Evolutionary conservation across 2,888 invertebrate genomes (phyloP).

Genomic region (Pterobdella sp.): DNA sequence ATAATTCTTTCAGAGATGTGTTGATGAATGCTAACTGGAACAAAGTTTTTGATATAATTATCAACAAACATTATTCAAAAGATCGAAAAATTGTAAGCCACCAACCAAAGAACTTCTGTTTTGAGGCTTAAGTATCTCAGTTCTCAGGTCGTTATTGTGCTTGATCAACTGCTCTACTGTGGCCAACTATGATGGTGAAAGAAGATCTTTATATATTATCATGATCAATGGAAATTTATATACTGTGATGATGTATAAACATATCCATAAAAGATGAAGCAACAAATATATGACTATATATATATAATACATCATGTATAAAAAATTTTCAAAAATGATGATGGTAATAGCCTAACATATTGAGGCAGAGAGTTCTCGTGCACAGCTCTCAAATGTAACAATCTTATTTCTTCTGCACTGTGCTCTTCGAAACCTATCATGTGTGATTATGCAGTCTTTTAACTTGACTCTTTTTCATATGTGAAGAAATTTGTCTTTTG

Average conservation of each 20-base stretch:
- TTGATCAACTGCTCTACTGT: not conserved
- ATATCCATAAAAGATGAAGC: no score
- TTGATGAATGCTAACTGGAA: not conserved
- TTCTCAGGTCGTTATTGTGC: not conserved
- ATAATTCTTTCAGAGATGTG: not conserved
- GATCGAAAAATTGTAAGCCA: not conserved
- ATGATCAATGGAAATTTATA: no score
- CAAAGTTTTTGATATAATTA: not conserved
- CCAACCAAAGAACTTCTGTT: not conserved
- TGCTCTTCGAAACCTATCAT: constrained; percentile 12
- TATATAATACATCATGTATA: constrained; percentile 23
- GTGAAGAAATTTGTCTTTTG: not conserved
- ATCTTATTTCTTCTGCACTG: constrained; percentile 10
- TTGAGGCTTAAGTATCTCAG: not conserved
- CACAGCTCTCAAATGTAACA: not conserved
- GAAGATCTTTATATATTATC: no score
- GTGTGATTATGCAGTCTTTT: no score
- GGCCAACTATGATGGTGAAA: not conserved
- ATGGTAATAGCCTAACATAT: not conserved
- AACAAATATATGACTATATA: not conserved
- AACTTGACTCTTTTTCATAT: no score
- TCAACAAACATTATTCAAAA: not conserved
- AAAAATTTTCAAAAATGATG: constrained; percentile 13
- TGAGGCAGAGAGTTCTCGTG: not conserved
- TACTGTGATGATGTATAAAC: no score